phyloP scores from a whole-genome alignment of 2,888 invertebrate genomes.

The Candidula unifasciata region DNA sequence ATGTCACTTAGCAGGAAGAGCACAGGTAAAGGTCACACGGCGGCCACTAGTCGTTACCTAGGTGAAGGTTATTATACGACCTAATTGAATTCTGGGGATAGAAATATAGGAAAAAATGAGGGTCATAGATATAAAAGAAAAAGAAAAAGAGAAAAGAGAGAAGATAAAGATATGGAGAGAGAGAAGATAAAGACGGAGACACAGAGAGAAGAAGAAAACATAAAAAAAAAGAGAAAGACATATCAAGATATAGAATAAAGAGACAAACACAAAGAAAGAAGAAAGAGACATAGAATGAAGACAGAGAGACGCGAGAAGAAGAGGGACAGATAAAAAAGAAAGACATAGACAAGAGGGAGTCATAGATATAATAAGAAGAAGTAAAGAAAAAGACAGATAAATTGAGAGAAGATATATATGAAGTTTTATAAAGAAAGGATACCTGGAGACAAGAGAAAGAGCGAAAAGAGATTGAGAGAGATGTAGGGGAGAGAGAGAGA shows the following conservation, averaged over 20 bases:
- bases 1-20: too few relatives aligned
- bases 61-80: too few relatives aligned
- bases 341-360: neutral
- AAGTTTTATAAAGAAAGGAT: too few relatives aligned
- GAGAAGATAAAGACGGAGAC: neutral
- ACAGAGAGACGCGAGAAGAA: neutral
- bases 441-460: too few relatives aligned
- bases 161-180: neutral
- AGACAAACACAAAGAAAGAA: neutral
- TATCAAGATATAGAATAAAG: neutral
- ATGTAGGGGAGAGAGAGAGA: neutral
- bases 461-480: neutral
- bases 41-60: too few relatives aligned
- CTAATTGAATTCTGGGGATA: neutral
- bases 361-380: neutral
- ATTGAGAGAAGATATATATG: neutral
- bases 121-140: neutral
- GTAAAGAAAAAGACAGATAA: conserved; percentile 20
- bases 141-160: conserved; percentile 16
- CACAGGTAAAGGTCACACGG: too few relatives aligned
- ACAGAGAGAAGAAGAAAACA: neutral
- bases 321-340: neutral
- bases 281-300: neutral
- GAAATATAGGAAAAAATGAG: neutral
- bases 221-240: neutral